Evolutionary conservation across 2,797 vertebrate genomes (phyloP), one percentile per base, ranked within the genome.

Genomic region (Rhinichthys osculus): DNA sequence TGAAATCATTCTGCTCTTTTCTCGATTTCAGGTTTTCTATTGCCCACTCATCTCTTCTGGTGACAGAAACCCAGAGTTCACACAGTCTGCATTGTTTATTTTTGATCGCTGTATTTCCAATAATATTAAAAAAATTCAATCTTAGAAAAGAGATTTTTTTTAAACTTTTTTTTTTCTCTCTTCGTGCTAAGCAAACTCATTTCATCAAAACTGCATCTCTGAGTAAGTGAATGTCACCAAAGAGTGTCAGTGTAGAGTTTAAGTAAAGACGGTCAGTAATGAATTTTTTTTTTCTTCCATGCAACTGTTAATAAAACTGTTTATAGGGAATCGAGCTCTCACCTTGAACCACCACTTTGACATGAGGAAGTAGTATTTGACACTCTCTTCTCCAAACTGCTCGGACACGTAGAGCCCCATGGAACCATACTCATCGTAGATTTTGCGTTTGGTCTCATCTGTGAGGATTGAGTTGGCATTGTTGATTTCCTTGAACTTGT

Each of bases 341-440:
- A 98, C 98, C 98, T 98, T 97, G 92, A 99, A 98, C 98, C 98
- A 99, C 95, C 97, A 97, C 84, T 97, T 98, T 91, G 97, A 97
- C 95, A 97, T 95, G 83, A 96, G 95, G 94, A 97, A 98, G 93
- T 98, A 99, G 88, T 97, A 97, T 84, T 94, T 97, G 92, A 99
- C 96, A 0, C 97, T 98, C 64, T 98, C 97, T 84, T 99, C 97
- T 1, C 97, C 98, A 2, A 98, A 97, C 94, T 97, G 97, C 86
- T 99, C 97, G 0, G 97, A 96, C 83, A 98, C 94, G 4, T 99
- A 98, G 1, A 99, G 96, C 3, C 98, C 98, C 92, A 99, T 94
- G 54, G 98, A 98, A 87, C 98, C 98, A 0, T 98, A 98, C 87
- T 93, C 93, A 11, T 99, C 96, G 0, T 99, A 99, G 85, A 99